Conservation (phyloP, 1,140 invertebrate species). For the Ooceraea biroi region DNA sequence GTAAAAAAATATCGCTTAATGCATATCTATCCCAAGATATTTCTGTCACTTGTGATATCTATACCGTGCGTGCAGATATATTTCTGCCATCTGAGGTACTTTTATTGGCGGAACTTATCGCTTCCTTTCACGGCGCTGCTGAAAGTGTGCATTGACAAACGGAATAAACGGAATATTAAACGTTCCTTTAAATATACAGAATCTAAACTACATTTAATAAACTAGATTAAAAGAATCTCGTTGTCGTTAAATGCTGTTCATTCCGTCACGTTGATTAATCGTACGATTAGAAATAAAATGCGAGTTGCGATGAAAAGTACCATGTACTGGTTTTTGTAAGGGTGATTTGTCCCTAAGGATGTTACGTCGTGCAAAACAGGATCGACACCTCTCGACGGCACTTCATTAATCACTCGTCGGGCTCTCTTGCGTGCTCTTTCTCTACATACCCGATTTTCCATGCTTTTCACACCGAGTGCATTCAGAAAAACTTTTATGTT, state of each 20-base stretch:
- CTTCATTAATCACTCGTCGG: conserved; percentile 70
- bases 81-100: no score
- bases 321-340: conserved; percentile 20
- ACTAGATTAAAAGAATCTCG: conserved; percentile 26
- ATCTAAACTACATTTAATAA: not conserved
- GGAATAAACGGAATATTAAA: no score
- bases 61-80: no score
- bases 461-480: not conserved
- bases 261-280: conserved; percentile 40
- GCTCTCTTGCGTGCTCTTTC: conserved; percentile 1
- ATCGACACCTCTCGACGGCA: conserved; percentile 66
- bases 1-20: no score
- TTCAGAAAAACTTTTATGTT: not conserved
- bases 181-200: no score
- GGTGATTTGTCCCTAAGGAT: conserved; percentile 47
- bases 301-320: conserved; percentile 37
- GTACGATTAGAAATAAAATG: conserved; percentile 39
- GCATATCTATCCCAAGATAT: no score
- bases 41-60: no score
- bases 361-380: conserved; percentile 40
- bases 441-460: no score
- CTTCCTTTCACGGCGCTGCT: no score
- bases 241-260: no score
- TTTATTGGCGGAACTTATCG: no score
- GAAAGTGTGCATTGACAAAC: no score